Evolutionary conservation across 2,797 vertebrate species (phyloP), one percentile per base, ranked within the genome.

Genomic region (Sciurus vulgaris): DNA sequence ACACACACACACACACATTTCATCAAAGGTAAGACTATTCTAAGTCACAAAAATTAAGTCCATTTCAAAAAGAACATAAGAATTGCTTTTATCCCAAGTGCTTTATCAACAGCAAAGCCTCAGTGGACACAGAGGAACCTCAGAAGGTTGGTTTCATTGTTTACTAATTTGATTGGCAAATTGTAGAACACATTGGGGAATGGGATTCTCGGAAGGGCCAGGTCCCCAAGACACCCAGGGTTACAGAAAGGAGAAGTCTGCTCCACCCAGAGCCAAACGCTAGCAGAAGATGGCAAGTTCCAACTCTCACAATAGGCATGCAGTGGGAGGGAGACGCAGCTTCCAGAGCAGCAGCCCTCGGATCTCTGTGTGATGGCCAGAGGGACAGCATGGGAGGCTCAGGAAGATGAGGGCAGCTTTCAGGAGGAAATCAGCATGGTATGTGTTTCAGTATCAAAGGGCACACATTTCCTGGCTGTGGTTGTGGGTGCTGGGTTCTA

Each of bases 331-430:
- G 3, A 10, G 4, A 28, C 14, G n/a, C 1, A 28, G 41, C 15
- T 10, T 1, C 0, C 1, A 28, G 35, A 61, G 5, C 20, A 30
- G 15, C 44, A 28, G 22, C 4, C 10, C 20, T 2, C 1, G 9
- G n/a, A 14, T 49, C 35, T 51, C 56, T 33, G 51, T 24, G 2
- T 33, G 35, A 18, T 17, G 35, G 3, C 54, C 63, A 56, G 5
- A 70, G 3, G 4, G 18, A 26, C 44, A 61, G 69, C 41, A 59
- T 5, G 35, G 2, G 11, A 24, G 0, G 2, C 24, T 12, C 5
- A 0, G 12, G 10, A 47, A 38, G 61, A 54, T 4, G 61, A 24
- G 1, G 5, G 5, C 2, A 26, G 56, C 2, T 30, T 3, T 51
- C 47, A n/a, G 56, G 76, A 63, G 65, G 56, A 85, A 81, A 6